phyloP scores from a whole-genome alignment of 2,797 vertebrate species.

The Scomberomorus guttatus region DNA sequence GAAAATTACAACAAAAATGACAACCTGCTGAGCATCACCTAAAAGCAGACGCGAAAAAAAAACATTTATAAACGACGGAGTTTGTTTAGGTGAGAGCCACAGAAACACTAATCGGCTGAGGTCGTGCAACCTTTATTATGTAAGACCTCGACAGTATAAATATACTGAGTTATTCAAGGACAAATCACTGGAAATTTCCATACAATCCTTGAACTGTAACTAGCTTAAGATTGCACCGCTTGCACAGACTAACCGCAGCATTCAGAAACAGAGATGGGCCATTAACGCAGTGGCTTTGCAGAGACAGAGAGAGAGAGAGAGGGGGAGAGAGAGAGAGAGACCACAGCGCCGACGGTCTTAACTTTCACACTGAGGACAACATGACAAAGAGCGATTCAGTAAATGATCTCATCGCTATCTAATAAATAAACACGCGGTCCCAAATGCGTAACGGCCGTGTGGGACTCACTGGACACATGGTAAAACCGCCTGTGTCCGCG shows the following conservation, averaged over 20 bases:
- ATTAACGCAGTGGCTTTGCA: slow-evolving; percentile 73
- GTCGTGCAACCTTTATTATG: slow-evolving; percentile 75
- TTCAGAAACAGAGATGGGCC: slow-evolving; percentile 74
- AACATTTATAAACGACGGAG: not conserved
- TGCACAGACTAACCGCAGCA: slow-evolving; percentile 59
- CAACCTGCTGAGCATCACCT: not conserved
- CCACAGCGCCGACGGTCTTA: slow-evolving; percentile 69
- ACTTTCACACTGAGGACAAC: slow-evolving; percentile 81
- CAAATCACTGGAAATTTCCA: slow-evolving; percentile 52
- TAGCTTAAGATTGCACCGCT: slow-evolving; percentile 47
- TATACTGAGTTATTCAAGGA: slow-evolving; percentile 45
- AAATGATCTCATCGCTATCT: slow-evolving; percentile 7
- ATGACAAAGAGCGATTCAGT: slow-evolving; percentile 18
- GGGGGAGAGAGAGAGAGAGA: slow-evolving; percentile 36
- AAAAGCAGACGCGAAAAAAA: not conserved
- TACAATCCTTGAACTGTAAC: slow-evolving; percentile 40
- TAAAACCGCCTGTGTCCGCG: slow-evolving; percentile 80
- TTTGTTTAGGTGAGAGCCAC: slow-evolving; percentile 43
- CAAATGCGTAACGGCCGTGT: slow-evolving; percentile 23
- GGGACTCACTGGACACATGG: slow-evolving; percentile 73
- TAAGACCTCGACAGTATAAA: slow-evolving; percentile 64
- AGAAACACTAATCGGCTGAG: slow-evolving; percentile 46
- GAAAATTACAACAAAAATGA: slow-evolving; percentile 12
- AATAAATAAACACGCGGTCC: slow-evolving; percentile 27
- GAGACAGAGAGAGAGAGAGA: slow-evolving; percentile 34